Conservation (phyloP, 2,113 vertebrate genomes). For the Miniopterus natalensis region DNA sequence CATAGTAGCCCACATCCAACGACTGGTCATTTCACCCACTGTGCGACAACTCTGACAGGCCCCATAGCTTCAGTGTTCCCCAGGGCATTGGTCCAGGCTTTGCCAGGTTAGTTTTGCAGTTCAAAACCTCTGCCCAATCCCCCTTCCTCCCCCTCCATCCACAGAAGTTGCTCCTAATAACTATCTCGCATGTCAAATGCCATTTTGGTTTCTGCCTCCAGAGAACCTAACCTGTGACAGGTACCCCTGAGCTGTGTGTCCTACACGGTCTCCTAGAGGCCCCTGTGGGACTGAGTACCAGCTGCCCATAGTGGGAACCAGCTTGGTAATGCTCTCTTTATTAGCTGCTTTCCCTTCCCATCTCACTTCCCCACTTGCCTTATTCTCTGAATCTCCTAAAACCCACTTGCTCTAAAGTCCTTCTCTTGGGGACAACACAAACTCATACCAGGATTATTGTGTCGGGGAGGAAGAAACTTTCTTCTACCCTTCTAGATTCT, state of each 20-base stretch:
- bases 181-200: neutral
- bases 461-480: neutral
- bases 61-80: neutral
- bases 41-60: neutral
- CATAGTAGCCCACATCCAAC: neutral
- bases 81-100: neutral
- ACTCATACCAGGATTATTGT: neutral
- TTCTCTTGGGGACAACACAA: neutral
- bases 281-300: neutral
- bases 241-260: neutral
- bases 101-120: neutral
- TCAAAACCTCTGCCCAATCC: neutral
- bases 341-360: neutral
- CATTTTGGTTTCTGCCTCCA: neutral
- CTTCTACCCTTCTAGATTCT: neutral
- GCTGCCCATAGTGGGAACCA: neutral
- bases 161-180: neutral
- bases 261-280: neutral
- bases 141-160: neutral
- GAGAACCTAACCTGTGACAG: neutral
- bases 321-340: neutral
- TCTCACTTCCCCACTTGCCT: neutral
- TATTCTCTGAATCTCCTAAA: conserved; percentile 17
- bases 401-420: neutral
- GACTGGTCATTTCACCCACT: neutral